Evolutionary conservation across 2,797 vertebrate genomes (phyloP).

Genomic region (Melanotaenia pygmaea): DNA sequence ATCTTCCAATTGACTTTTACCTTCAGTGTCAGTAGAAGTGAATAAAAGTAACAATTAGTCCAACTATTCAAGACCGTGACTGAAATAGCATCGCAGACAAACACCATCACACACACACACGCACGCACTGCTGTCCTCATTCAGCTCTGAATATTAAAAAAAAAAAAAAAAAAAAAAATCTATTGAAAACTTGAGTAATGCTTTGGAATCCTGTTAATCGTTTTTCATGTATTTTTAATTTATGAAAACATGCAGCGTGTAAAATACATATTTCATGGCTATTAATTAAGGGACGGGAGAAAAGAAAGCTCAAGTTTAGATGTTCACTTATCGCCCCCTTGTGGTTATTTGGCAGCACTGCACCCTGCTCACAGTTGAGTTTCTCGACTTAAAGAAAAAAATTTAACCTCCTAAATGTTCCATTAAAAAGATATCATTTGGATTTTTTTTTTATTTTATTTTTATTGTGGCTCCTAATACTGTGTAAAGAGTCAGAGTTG

Average conservation of each 20-base stretch:
- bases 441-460: too few species aligned
- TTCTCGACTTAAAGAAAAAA: background rate
- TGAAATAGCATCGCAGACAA: conserved; percentile 2
- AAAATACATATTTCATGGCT: conserved; percentile 8
- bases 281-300: conserved; percentile 19
- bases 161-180: background rate
- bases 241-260: conserved; percentile 6
- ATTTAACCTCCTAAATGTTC: background rate
- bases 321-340: conserved; percentile 55
- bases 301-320: conserved; percentile 10
- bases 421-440: too few species aligned
- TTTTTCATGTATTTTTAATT: conserved; percentile 32
- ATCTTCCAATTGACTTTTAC: background rate
- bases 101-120: conserved; percentile 14
- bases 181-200: conserved; percentile 18
- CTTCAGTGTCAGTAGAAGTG: conserved; percentile 6
- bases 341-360: conserved; percentile 11
- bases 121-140: background rate
- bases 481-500: too few species aligned
- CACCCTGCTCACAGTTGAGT: background rate
- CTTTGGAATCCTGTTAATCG: conserved; percentile 35
- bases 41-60: conserved; percentile 37
- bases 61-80: conserved; percentile 23
- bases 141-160: conserved; percentile 23
- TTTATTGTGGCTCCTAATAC: too few species aligned